These are phyloP conservation scores for Sebastes iracundus DNA, from an alignment of 2,797 vertebrate species.

Conservation along the genomic window DNA sequence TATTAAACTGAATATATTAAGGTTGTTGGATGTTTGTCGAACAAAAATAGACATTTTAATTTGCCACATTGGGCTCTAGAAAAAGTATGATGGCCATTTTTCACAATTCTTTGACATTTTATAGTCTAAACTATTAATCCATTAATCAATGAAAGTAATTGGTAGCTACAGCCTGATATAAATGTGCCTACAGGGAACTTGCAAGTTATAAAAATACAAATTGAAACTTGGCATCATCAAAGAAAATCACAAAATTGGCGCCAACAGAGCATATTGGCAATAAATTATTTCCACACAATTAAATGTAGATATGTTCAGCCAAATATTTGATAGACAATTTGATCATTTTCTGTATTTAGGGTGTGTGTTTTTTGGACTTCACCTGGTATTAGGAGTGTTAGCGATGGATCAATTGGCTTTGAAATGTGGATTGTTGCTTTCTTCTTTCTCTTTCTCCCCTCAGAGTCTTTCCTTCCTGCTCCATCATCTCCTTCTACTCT, in stretches of 20 bases:
- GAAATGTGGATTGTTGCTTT: constrained; percentile 6
- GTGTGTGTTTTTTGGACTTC: background rate
- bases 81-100: fast-evolving
- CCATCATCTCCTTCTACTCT: background rate
- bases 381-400: background rate
- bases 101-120: background rate
- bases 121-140: background rate
- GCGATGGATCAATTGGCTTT: background rate
- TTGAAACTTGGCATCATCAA: background rate
- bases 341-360: background rate
- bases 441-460: background rate
- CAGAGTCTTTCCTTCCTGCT: background rate
- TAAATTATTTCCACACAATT: background rate
- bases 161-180: no score
- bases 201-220: background rate
- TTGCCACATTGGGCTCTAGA: no score
- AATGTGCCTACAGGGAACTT: background rate
- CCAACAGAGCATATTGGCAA: background rate
- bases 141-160: background rate
- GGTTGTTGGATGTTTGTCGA: background rate
- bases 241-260: background rate
- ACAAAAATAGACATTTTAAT: background rate
- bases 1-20: background rate
- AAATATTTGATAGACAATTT: background rate
- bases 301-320: no score